Base-by-base conservation (phyloP, 2,113 vertebrate genomes). In the Syngnathus floridae region DNA sequence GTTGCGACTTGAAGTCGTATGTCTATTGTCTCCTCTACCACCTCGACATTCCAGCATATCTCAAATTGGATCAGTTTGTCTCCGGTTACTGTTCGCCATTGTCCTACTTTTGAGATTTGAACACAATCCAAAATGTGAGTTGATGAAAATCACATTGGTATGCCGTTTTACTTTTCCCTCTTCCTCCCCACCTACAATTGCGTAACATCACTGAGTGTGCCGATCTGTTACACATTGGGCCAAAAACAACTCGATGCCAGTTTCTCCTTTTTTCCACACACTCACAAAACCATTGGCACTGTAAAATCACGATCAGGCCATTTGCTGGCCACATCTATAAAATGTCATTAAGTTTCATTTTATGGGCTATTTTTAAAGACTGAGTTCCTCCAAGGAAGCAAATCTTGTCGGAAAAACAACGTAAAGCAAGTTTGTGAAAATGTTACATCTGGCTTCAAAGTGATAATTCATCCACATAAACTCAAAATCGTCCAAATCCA, bases 11-110 rank as follows among this genome's bases (percentile, higher is more conserved):
- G 74, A 41, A 8, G 37, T 22, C 26, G 5, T 1, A 4, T 22
- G 37, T 54, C 12, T 56, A 16, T 16, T 56, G 10, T 36, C 36
- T 4, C 19, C 19, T 38, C 35, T 11, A 1, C 22, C 52, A 26
- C 43, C n/a, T 61, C n/a, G 67, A 10, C 57, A 63, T 83, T 80
- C 14, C 11, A n/a, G 26, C 26, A 31, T 13, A 14, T 56, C 54
- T 73, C 4, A 14, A 14, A 43, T 67, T 62, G 70, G 16, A 6
- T 1, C 26, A 35, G 8, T 11, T 35, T 22, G 36, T 12, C 56
- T 38, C 17, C 19, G 21, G 40, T 59, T 21, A 40, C 36, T 38
- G 4, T 56, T 56, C 8, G 13, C 13, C 6, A 31, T 55, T 14
- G 52, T 55, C 13, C 52, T 55, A 6, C 12, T 10, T 51, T 21